Evolutionary conservation across 2,797 vertebrate genomes (phyloP).

Genomic region (Chloroceryle inda): DNA sequence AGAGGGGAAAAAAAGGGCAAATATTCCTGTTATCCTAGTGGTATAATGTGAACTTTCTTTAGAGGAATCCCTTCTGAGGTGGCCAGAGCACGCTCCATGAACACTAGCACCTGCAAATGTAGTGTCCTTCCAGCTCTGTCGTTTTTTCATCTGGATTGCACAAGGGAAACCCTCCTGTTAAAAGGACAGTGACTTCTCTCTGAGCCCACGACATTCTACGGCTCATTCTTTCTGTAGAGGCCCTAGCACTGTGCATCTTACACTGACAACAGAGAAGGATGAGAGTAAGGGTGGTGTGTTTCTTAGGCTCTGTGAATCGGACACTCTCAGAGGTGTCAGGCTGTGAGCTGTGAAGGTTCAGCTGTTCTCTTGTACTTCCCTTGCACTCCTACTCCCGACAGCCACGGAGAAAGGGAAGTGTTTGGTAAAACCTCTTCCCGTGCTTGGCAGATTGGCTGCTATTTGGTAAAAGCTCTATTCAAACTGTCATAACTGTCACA

Average conservation of each 20-base stretch:
- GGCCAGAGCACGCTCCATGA: neutral
- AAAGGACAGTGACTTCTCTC: too few relatives aligned
- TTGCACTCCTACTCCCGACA: neutral
- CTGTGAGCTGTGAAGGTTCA: neutral
- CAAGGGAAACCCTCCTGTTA: neutral
- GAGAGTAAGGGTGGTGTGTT: neutral
- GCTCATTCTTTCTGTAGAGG: neutral
- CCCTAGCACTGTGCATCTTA: neutral
- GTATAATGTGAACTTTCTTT: neutral
- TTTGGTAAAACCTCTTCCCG: neutral
- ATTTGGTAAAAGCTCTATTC: neutral
- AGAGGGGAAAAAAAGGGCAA: too few relatives aligned
- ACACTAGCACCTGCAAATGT: neutral
- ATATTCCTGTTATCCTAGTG: neutral
- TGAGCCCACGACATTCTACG: neutral
- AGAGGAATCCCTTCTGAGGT: neutral
- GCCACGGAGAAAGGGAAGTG: too few relatives aligned
- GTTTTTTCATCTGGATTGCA: neutral
- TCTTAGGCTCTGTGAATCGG: neutral
- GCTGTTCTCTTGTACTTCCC: neutral
- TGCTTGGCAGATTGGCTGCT: neutral
- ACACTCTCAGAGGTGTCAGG: neutral
- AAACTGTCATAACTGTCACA: neutral
- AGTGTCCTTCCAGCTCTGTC: neutral
- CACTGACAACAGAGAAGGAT: too few relatives aligned